Percentiles rank a stretch among this genome's conserved stretches.
These are phyloP conservation scores for Muntiacus muntjak DNA, from an alignment of 2,113 vertebrate species.

Conservation along the genomic window DNA sequence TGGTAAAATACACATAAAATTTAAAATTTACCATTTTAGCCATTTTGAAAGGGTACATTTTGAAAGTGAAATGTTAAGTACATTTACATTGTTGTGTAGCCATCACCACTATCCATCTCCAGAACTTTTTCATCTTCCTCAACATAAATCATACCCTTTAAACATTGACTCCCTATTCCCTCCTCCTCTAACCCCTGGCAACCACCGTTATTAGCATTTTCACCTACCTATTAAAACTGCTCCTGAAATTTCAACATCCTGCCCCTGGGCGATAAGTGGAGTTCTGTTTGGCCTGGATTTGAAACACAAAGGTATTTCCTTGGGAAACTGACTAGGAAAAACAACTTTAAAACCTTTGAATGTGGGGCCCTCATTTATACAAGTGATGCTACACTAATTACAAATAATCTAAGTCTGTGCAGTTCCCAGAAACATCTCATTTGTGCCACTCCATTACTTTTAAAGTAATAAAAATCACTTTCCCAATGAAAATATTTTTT, in stretches of 20 bases:
- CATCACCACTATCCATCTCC: background rate
- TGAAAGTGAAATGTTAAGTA: background rate
- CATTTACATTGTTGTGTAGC: background rate
- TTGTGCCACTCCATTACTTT: conserved; percentile 33
- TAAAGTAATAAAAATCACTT: conserved; percentile 1
- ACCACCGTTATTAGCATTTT: background rate
- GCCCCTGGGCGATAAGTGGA: background rate
- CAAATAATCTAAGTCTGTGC: background rate
- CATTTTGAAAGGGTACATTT: background rate
- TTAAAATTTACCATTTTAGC: background rate
- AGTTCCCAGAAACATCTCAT: conserved; percentile 21
- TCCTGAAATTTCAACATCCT: background rate
- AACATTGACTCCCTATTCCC: background rate
- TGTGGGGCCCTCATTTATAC: background rate
- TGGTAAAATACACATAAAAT: background rate
- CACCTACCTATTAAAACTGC: background rate
- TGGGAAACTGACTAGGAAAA: background rate
- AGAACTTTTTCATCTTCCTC: background rate
- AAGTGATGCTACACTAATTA: conserved; percentile 25
- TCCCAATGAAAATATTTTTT: background rate
- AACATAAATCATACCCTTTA: background rate
- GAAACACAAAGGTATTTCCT: conserved; percentile 25
- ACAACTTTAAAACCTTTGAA: background rate
- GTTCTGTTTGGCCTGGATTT: conserved; percentile 19
- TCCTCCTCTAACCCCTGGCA: background rate